These are phyloP conservation scores for Tauraco erythrolophus DNA, from an alignment of 2,113 vertebrate genomes.

Conservation along the genomic window DNA sequence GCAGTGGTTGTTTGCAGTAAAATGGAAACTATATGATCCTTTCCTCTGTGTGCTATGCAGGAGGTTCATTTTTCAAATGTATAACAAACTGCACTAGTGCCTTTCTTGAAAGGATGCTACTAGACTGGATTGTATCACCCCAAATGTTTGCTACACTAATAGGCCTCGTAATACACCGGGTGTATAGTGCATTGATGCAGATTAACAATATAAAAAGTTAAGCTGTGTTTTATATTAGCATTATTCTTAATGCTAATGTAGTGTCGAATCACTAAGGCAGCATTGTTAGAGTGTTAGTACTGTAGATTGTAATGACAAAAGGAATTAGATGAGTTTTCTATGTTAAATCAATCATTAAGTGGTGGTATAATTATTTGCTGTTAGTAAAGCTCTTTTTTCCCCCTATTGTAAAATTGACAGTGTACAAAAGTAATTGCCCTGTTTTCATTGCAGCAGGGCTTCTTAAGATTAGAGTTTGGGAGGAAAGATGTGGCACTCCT, in stretches of 20 bases:
- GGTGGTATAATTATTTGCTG: slow-evolving; percentile 80
- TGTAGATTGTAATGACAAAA: slow-evolving; percentile 78
- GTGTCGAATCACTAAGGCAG: slow-evolving; percentile 55
- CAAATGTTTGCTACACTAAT: slow-evolving; percentile 31
- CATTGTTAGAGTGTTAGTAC: slow-evolving; percentile 73
- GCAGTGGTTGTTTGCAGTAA: background rate
- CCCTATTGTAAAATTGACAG: slow-evolving; percentile 76
- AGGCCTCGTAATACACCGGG: background rate
- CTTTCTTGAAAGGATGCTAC: slow-evolving; percentile 20
- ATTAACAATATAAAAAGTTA: slow-evolving; percentile 73
- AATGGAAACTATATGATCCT: background rate
- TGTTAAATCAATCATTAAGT: slow-evolving; percentile 82
- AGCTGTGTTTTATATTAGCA: slow-evolving; percentile 67
- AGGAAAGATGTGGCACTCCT: slow-evolving; percentile 74
- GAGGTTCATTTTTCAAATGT: background rate
- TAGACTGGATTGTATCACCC: background rate
- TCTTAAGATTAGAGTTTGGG: slow-evolving; percentile 73
- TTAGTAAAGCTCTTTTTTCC: slow-evolving; percentile 73
- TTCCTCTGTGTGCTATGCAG: background rate
- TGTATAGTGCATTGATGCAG: slow-evolving; percentile 1
- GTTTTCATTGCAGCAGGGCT: slow-evolving; percentile 76
- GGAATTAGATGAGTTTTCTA: slow-evolving; percentile 78
- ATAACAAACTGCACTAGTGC: background rate
- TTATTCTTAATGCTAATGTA: slow-evolving; percentile 76
- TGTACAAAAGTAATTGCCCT: slow-evolving; percentile 74